These are phyloP conservation scores for Oikopleura dioica DNA, from an alignment of 23 tunicate genomes.

Conservation along the genomic window DNA sequence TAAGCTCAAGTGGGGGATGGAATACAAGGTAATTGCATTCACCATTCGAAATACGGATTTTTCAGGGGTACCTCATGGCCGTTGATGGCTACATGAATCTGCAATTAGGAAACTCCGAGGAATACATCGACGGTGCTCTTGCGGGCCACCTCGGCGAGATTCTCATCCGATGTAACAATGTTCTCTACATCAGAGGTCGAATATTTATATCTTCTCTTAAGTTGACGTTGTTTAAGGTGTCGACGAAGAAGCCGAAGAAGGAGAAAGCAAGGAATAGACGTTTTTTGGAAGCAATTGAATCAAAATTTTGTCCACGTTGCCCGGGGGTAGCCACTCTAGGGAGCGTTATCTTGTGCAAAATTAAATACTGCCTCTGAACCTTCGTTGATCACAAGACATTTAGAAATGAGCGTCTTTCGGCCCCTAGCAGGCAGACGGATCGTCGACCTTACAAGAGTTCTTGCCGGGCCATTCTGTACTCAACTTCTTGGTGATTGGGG, in stretches of 20 bases:
- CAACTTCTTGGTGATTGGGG: constrained; percentile 82
- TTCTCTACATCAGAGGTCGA: constrained; percentile 42
- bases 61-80: constrained; percentile 38
- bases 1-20: constrained; percentile 77
- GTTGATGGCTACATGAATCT: constrained; percentile 83
- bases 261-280: constrained; percentile 64
- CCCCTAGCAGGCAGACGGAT: constrained; percentile 29
- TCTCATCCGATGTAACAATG: constrained; percentile 63
- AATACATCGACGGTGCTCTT: constrained; percentile 51
- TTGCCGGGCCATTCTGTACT: constrained; percentile 75
- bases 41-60: neutral
- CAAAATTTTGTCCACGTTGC: too few relatives aligned
- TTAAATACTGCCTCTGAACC: too few relatives aligned
- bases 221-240: constrained; percentile 19
- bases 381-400: too few relatives aligned
- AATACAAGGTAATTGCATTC: constrained; percentile 21
- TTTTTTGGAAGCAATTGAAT: too few relatives aligned
- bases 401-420: too few relatives aligned
- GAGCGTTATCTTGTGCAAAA: too few relatives aligned
- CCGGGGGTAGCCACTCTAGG: too few relatives aligned
- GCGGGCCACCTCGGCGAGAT: constrained; percentile 62
- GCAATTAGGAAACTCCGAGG: constrained; percentile 62
- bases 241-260: constrained; percentile 77
- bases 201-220: too few relatives aligned
- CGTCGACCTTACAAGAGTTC: constrained; percentile 46